These are phyloP conservation scores for Stenchaetothrips biformis DNA, from an alignment of 2,888 invertebrate species.

Conservation along the genomic window DNA sequence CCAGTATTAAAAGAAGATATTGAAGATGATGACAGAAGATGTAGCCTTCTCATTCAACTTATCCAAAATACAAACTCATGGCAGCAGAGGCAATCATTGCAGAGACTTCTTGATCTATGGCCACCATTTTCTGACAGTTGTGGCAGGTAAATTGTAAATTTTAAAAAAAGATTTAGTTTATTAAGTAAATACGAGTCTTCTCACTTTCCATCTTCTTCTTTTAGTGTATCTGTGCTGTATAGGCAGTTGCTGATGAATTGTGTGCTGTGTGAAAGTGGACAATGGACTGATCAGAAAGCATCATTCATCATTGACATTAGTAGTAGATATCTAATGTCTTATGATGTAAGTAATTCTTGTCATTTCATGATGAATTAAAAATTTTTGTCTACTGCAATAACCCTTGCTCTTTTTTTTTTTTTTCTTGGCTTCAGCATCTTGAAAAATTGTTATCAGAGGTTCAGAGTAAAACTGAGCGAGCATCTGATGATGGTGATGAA, in stretches of 20 bases:
- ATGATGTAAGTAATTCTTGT: background rate
- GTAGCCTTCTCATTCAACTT: background rate
- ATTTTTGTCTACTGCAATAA: background rate
- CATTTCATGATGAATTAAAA: background rate
- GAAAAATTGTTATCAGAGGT: background rate
- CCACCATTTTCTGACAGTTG: background rate
- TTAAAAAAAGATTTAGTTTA: background rate
- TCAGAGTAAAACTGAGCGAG: background rate
- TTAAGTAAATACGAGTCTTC: too few species aligned
- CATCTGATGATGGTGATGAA: background rate
- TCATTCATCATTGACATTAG: background rate
- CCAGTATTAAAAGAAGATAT: background rate
- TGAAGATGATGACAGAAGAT: background rate
- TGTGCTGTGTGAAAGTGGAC: background rate
- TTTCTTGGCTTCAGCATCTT: background rate
- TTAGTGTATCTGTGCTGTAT: background rate
- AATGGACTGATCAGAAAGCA: slow-evolving; percentile 10
- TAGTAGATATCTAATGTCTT: background rate
- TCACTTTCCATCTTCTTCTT: background rate
- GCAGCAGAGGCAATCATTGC: background rate
- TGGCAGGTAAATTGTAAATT: background rate
- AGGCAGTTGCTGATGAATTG: background rate
- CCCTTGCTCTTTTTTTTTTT: background rate
- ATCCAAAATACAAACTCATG: background rate
- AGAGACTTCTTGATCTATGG: background rate